Conservation (phyloP, 2,113 vertebrate species). For the Coracopsis vasa region DNA sequence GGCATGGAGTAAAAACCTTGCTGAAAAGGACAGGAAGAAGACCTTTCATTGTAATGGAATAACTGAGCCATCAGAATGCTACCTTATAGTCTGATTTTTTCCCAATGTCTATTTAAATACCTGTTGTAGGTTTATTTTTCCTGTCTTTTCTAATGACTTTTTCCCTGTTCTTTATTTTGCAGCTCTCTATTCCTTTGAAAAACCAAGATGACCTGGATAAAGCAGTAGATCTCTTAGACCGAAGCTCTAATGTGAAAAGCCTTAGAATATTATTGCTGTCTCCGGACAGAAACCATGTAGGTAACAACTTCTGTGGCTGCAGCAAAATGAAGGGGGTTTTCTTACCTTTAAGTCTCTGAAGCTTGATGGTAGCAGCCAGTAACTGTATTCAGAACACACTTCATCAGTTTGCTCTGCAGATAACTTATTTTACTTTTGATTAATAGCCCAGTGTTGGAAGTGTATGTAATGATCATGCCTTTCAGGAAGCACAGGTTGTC, state of each 20-base stretch:
- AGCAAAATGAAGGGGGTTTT: neutral
- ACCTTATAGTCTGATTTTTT: neutral
- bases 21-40: neutral
- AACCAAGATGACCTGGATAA: constrained; percentile 94
- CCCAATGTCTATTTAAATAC: neutral
- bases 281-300: constrained; percentile 88
- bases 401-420: neutral
- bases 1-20: neutral
- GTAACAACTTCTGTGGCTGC: constrained; percentile 42
- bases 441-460: neutral
- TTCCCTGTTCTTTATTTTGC: constrained; percentile 25
- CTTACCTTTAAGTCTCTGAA: neutral
- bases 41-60: neutral
- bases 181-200: constrained; percentile 93
- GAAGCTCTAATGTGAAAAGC: constrained; percentile 95
- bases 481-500: neutral
- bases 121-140: neutral
- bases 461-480: neutral
- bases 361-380: neutral
- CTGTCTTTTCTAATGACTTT: neutral
- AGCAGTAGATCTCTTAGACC: constrained; percentile 90
- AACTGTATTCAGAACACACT: neutral
- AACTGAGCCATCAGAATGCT: neutral
- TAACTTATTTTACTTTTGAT: neutral
- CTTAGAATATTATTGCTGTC: constrained; percentile 90